Base-by-base conservation (phyloP, 1,140 invertebrate genomes). In the Propsilocerus akamusi region DNA sequence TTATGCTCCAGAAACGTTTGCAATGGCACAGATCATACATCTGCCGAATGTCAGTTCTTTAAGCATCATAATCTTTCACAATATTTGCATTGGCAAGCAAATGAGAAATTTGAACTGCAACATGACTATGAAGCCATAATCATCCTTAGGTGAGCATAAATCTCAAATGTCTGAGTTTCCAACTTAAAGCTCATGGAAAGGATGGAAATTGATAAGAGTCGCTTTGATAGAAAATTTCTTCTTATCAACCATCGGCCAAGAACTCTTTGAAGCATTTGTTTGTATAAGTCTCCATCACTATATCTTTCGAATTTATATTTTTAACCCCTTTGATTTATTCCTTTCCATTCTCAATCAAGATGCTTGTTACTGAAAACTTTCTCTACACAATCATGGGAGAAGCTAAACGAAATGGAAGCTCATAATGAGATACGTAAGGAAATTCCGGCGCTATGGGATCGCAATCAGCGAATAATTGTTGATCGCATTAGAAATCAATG, bases 381-480 rank as follows among this genome's bases (percentile, higher is more conserved):
- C 12, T 63, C 75, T 53, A 72, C 74, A 2, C 67, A 65, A 12
- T 69, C 69, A 52, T 83, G 77, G 70, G 56, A 61, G 2, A 60
- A 58, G 2, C 56, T 84, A 3, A 67, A 68, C 46, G 59, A 61
- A 11, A 80, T 83, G 77, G 78, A 81, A 57, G 65, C 76, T 5
- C 80, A 82, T 56, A 75, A 79, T 54, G 71, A 70, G 11, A 60
- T 80, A 24, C 61, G 80, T 2, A 67, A 64, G 30, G 66, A 69
- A 4, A 66, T 75, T 48, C 64, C 68, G 0, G 67, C 71, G 24
- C 68, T 82, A 25, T 83, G 76, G 75, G 64, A 70, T 2, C 62
- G 66, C 50, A 81, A 83, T 60, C 73, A 82, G 55, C 64, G 60
- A 46, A 70, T 67, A 26, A 73, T 81, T 11, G 76, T 81, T 2